Evolutionary conservation across 2,888 invertebrate species (phyloP), one percentile per base, ranked within the genome.

Genomic region (Cheilosia variabilis): DNA sequence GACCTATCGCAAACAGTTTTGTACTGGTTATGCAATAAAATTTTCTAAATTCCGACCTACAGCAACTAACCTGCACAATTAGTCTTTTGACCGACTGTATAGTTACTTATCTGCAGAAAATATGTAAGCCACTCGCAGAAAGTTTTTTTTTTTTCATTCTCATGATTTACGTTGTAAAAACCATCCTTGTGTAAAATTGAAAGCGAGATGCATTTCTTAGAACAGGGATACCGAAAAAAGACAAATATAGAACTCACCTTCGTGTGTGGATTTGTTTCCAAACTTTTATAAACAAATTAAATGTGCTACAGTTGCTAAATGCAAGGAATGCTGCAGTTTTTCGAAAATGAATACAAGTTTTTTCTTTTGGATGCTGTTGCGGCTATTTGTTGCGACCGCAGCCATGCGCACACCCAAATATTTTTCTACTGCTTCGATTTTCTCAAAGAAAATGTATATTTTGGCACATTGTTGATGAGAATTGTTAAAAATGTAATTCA

Each of bases 381-480:
- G 79, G 79, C 83, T 73, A 83, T 73, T 83, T 83, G 78, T 83
- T 83, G 78, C 83, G 73, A 75, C 84, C 84, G 66, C 60, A 71
- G 75, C 84, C 84, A 84, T 84, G 84, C 84, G 84, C 84, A 84
- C 66, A 79, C 57, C 50, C 68, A 10, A n/a, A 57, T 60, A 50
- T 58, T 37, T 52, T 52, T 24, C 15, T 15, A 13, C 10, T 37
- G 19, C 15, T 37, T 41, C 17, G 19, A 15, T 58, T 37, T 37
- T 10, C 6, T 19, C 22, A 34, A n/a, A 7, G 47, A 47, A 47
- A 77, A 45, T 13, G 31, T 13, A 17, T 24, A 53, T 66, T 19
- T 60, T 13, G 7, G 13, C 10, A 27, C 60, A 62, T 31, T 57
- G 24, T n/a, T 6, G 5, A 4, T 65, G 4, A 37, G 15, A 9